Conservation (phyloP, 2,113 vertebrate genomes). For the Gasterosteus nipponicus region DNA sequence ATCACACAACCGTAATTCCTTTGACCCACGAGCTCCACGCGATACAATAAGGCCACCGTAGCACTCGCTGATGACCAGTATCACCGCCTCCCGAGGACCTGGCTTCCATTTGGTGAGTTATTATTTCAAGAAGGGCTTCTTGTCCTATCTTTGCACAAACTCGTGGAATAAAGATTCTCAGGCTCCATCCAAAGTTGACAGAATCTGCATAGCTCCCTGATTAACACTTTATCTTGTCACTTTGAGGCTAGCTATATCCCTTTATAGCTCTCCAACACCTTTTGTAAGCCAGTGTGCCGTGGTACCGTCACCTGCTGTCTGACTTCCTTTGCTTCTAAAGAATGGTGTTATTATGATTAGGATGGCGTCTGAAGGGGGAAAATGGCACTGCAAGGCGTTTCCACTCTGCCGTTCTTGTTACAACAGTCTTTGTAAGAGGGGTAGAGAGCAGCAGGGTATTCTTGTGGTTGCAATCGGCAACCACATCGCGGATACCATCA, state of each 20-base stretch:
- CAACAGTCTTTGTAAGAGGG: background rate
- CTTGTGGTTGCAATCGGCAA: background rate
- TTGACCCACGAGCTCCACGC: background rate
- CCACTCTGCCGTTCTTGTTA: background rate
- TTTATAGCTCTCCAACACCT: no score
- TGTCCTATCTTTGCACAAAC: background rate
- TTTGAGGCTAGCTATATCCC: background rate
- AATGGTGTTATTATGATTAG: background rate
- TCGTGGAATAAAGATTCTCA: background rate
- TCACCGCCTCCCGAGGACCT: constrained; percentile 6
- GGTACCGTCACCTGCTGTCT: background rate
- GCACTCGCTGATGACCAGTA: background rate
- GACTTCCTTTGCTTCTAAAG: background rate
- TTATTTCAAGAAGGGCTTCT: background rate
- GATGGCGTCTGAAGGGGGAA: background rate
- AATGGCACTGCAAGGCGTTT: background rate
- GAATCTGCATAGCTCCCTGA: background rate
- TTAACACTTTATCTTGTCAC: background rate
- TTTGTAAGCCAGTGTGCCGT: no score
- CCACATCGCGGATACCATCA: background rate
- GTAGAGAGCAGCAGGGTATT: background rate
- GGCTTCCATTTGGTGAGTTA: background rate
- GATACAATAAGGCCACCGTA: background rate
- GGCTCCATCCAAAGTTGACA: background rate
- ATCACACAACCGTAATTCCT: constrained; percentile 9